These are phyloP conservation scores for Tolmerus cingulatus DNA, from an alignment of 2,888 invertebrate genomes.

Conservation along the genomic window DNA sequence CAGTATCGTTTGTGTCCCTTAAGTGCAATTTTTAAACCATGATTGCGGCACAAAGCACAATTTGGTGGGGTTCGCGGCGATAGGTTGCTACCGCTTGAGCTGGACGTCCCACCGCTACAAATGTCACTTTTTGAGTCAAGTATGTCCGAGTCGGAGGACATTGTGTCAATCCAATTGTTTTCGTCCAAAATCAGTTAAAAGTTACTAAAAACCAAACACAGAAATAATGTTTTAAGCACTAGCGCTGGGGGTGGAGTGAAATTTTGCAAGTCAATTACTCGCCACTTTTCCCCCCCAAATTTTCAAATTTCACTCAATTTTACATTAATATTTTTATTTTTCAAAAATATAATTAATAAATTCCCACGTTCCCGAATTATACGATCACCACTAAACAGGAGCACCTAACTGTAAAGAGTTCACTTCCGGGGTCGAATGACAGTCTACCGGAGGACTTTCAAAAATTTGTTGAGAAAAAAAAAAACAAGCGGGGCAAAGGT, in stretches of 20 bases:
- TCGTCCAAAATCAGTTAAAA: slow-evolving; percentile 62
- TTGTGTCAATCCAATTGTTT: slow-evolving; percentile 61
- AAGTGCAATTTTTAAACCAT: slow-evolving; percentile 84
- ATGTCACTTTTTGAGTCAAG: slow-evolving; percentile 66
- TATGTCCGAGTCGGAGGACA: slow-evolving; percentile 67
- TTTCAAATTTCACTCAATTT: not conserved
- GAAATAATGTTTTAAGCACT: not conserved
- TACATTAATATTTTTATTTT: not conserved
- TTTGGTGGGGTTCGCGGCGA: slow-evolving; percentile 85
- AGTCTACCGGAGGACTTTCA: not conserved
- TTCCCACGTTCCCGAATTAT: not conserved
- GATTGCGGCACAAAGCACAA: slow-evolving; percentile 92
- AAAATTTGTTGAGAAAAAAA: not conserved
- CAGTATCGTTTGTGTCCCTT: slow-evolving; percentile 95
- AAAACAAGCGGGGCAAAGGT: not conserved
- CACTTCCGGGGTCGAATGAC: not conserved
- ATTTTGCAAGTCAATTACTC: not conserved
- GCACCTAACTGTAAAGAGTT: not conserved
- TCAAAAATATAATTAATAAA: not conserved
- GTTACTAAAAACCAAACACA: not conserved
- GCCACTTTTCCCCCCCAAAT: not conserved
- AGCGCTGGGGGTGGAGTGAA: not conserved
- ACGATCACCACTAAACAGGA: not conserved
- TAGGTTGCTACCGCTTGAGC: slow-evolving; percentile 67
- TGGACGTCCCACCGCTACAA: slow-evolving; percentile 63